Percentiles rank a stretch among this genome's conserved stretches.
Evolutionary conservation across 2,113 vertebrate species (phyloP).

Genomic region (rabbit (Oryctolagus cuniculus)): mOryCun1.1 NC_091434.1:87502001-87502500

Average conservation of each 20-base stretch:
- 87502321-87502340: background rate
- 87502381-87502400: background rate
- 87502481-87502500: background rate
- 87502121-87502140: too few species aligned
- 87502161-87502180: background rate
- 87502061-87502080: too few species aligned
- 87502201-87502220: background rate
- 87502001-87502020: too few species aligned
- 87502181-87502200: background rate
- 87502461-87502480: background rate
- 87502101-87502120: too few species aligned
- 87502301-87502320: background rate
- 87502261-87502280: background rate
- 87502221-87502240: background rate
- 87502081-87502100: too few species aligned
- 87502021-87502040: too few species aligned
- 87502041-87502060: too few species aligned
- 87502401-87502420: background rate
- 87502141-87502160: background rate
- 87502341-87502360: background rate
- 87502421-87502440: background rate
- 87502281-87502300: background rate
- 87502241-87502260: background rate
- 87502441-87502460: background rate
- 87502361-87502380: background rate